Conservation (phyloP, 1,140 invertebrate species). For the Trichomalopsis sarcophagae region DNA sequence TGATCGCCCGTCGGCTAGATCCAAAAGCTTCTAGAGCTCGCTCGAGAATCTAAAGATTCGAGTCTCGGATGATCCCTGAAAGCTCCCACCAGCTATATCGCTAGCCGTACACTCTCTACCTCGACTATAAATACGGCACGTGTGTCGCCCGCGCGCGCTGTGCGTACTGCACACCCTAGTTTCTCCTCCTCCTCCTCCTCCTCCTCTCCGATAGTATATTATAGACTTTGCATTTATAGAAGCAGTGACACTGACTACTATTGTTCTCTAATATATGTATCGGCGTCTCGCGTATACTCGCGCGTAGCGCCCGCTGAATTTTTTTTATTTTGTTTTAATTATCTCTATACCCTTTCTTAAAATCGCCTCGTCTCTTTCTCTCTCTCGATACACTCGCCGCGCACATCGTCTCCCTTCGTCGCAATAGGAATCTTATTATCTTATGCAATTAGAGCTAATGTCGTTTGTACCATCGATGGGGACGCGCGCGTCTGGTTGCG, state of each 20-base stretch:
- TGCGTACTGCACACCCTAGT: conserved; percentile 23
- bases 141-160: background rate
- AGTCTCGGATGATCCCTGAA: conserved; percentile 43
- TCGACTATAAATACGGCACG: conserved; percentile 43
- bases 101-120: conserved; percentile 13
- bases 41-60: background rate
- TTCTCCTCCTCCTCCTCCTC: background rate
- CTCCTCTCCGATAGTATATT: conserved; percentile 35
- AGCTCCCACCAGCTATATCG: conserved; percentile 35
- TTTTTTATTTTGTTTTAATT: background rate
- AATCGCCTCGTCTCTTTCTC: background rate
- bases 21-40: conserved; percentile 51
- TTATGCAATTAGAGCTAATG: conserved; percentile 52
- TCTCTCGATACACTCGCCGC: background rate
- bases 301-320: conserved; percentile 3
- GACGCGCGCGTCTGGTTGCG: background rate
- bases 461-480: conserved; percentile 52
- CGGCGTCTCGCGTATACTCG: background rate
- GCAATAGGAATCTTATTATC: conserved; percentile 52
- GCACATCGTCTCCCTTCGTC: background rate
- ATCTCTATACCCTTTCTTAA: background rate
- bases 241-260: conserved; percentile 53
- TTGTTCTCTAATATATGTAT: conserved; percentile 45
- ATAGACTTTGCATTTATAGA: conserved; percentile 53
- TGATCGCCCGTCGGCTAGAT: background rate